Base-by-base conservation (phyloP, 2,888 invertebrate species). In the Sturmia bella region DNA sequence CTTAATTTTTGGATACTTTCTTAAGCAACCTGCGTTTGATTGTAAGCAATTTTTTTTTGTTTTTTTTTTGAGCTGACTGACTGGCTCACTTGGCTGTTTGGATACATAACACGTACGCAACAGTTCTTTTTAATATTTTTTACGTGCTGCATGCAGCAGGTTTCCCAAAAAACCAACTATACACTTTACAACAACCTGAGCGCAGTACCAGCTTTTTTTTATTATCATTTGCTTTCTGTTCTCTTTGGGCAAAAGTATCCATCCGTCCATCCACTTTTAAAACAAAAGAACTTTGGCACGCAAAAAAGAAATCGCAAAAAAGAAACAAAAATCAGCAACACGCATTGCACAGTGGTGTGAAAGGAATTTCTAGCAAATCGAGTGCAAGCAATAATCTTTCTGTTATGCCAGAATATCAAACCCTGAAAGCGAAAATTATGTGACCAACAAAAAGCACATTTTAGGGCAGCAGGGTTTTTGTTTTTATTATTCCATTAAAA, bases 131-230 rank as follows among this genome's bases (percentile, higher is more conserved):
- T 74, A 72, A 82, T 75, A 75, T 56, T 82, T 82, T 77, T 82
- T 82, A 78, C 78, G 78, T 82, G 78, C 64, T 78, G 74, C 82
- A 82, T 82, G 82, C 82, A 72, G 82, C 82, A 82, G 82, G 82
- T 82, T 82, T 82, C 82, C 66, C 74, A 68, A 80, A 80, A 80
- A 50, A 70, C 21, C 69, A 66, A 15, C n/a, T n/a, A 37, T 64
- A 43, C 63, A 48, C 19, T 27, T 32, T 32, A 37, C 59, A 68
- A 48, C 66, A 61, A 19, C n/a, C 32, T 17, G 24, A 32, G 54
- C 57, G 54, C 57, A 73, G 39, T 66, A 61, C 19, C 12, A 68
- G 39, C 3, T 43, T 45, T 11, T 56, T 43, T 56, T 75, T 68
- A n/a, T n/a, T n/a, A n/a, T n/a, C n/a, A n/a, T 24, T n/a, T 27